phyloP scores from a whole-genome alignment of 1,140 invertebrate genomes.

The Lepidurus packardi region DNA sequence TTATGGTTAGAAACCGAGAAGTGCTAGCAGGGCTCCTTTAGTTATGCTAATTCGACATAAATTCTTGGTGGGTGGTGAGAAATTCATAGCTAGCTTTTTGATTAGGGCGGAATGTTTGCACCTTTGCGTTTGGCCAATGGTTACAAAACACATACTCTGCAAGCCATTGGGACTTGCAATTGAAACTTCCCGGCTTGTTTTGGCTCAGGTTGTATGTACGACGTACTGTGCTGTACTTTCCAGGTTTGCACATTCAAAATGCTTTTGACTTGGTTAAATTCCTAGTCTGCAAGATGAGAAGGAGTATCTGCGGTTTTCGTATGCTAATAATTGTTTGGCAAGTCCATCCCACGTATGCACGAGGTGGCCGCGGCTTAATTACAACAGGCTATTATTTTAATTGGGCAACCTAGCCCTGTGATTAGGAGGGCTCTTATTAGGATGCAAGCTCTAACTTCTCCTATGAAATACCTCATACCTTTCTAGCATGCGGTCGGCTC shows the following conservation, averaged over 20 bases:
- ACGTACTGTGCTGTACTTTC: no score
- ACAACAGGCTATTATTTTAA: constrained; percentile 22
- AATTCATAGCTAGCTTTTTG: constrained; percentile 7
- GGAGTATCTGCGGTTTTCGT: constrained; percentile 7
- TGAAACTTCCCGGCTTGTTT: background rate
- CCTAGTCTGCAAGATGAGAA: background rate
- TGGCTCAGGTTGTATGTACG: background rate
- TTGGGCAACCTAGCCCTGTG: constrained; percentile 17
- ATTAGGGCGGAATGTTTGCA: background rate
- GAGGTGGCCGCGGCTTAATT: constrained; percentile 17
- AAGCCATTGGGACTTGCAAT: background rate
- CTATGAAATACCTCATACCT: background rate
- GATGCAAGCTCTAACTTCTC: background rate
- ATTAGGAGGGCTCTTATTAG: constrained; percentile 19
- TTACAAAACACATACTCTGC: background rate
- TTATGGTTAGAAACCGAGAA: background rate
- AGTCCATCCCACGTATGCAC: background rate
- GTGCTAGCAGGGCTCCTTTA: constrained; percentile 7
- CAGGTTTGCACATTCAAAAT: background rate
- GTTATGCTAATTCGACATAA: constrained; percentile 15
- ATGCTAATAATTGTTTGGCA: constrained; percentile 16
- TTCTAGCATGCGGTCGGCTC: background rate
- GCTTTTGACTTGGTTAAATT: background rate
- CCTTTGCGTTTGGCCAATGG: background rate
- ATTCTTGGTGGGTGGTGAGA: background rate